Base-by-base conservation (phyloP, 2,888 invertebrate species). In the Nomada goodeniana region DNA sequence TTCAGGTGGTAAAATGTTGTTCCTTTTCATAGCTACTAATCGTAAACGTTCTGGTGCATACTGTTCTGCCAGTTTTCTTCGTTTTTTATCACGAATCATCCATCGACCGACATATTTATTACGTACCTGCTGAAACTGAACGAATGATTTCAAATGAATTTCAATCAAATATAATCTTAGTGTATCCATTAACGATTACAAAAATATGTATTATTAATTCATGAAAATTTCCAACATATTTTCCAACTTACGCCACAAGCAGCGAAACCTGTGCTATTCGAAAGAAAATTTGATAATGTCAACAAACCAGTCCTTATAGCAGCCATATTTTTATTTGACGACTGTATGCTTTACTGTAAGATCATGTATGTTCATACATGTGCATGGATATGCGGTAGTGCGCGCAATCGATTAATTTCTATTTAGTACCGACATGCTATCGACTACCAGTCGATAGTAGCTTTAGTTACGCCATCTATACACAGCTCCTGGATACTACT, bases 1-100 rank as follows among this genome's bases (percentile, higher is more conserved):
- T 94, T 98, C 98, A 23, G 94, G 89, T 0, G 99, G 99, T 61
- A 99, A 94, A 82, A 99, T 96, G 89, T 96, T 96, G 92, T 98
- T 98, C 93, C 96, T 97, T 76, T 98, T 96, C 76, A 99, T 91
- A 0, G 97, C 96, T 93, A 98, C 97, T 0, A 98, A 95, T 76
- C 98, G 96, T 75, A 98, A 94, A 84, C 99, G 95, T 79, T 97
- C 96, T 1, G 96, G 95, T 60, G 96, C 97, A 92, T 96, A 95
- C 91, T 98, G 96, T 55, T 96, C 96, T 0, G 97, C 96, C 91
- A 96, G 94, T 90, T 96, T 96, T 72, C 99, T 95, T 50, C 97
- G 95, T 92, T 98, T 98, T 0, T 97, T 97, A 93, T 99, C 99
- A 83, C 97, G 95, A 64, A 96, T 95, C 97, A 98, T 98, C 91